Evolutionary conservation across 2,797 vertebrate species (phyloP).

Genomic region (Petrocephalus schoutedeni): DNA sequence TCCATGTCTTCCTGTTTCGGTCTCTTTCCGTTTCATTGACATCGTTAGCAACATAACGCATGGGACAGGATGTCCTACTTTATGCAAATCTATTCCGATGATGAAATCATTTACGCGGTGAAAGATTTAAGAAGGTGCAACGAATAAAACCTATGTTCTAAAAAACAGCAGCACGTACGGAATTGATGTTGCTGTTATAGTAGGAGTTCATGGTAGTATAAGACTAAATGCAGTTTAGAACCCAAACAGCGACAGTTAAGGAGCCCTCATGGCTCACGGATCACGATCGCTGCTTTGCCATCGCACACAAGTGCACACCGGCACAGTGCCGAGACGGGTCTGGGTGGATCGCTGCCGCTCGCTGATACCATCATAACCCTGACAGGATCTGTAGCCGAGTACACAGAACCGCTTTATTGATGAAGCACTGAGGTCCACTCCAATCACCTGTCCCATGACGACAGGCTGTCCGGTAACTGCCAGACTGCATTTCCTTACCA

Average conservation of each 20-base stretch:
- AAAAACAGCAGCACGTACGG: background rate
- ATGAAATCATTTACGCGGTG: background rate
- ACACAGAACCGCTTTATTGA: constrained; percentile 52
- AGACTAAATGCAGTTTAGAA: background rate
- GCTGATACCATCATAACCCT: constrained; percentile 51
- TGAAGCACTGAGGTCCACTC: constrained; percentile 38
- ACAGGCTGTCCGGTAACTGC: background rate
- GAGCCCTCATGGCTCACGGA: background rate
- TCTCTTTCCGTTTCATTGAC: constrained; percentile 45
- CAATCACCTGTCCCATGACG: constrained; percentile 21
- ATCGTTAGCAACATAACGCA: constrained; percentile 42
- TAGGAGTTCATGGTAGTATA: background rate
- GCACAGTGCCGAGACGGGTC: constrained; percentile 26
- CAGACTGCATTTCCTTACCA: background rate
- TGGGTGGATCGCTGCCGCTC: constrained; percentile 53
- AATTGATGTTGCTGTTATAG: background rate
- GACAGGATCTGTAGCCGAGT: constrained; percentile 47
- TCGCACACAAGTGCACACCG: background rate
- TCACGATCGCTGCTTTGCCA: background rate
- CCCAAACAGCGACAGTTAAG: no score
- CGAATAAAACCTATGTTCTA: background rate
- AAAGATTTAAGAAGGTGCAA: background rate
- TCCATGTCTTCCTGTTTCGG: background rate
- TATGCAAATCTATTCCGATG: constrained; percentile 8
- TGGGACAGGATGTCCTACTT: constrained; percentile 42